Evolutionary conservation across 1,140 invertebrate genomes (phyloP).

Genomic region (Sinella curviseta): DNA sequence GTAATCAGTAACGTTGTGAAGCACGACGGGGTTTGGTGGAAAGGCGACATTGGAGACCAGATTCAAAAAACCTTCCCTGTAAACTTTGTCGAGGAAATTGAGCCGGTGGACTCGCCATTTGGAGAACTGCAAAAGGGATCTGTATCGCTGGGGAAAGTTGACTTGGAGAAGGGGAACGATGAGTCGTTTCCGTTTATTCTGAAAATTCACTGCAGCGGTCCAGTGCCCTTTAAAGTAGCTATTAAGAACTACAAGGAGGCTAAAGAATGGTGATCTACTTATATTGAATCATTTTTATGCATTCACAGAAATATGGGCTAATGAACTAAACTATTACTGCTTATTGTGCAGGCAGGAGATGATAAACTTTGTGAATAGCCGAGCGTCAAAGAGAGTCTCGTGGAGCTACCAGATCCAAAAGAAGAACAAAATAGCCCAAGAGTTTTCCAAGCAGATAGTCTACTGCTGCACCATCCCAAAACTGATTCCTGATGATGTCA

Average conservation of each 20-base stretch:
- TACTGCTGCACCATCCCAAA: constrained; percentile 91
- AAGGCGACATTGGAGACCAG: constrained; percentile 89
- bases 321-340: not conserved
- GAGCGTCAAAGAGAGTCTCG: not conserved
- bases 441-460: constrained; percentile 92
- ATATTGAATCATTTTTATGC: not conserved
- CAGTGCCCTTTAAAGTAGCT: constrained; percentile 30
- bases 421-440: constrained; percentile 67
- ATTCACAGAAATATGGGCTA: no score
- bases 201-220: not conserved
- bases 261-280: constrained; percentile 36
- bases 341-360: constrained; percentile 26
- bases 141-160: constrained; percentile 24
- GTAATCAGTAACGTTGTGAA: constrained; percentile 93
- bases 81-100: constrained; percentile 88
- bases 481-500: constrained; percentile 64
- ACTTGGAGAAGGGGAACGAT: constrained; percentile 25
- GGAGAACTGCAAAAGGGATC: constrained; percentile 41
- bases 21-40: constrained; percentile 84
- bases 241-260: constrained; percentile 32
- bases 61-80: constrained; percentile 89
- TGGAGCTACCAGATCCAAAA: constrained; percentile 28
- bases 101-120: constrained; percentile 53
- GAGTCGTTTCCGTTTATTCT: constrained; percentile 34
- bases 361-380: constrained; percentile 27